phyloP scores from a whole-genome alignment of 2,797 vertebrate species.

The Etheostoma nigrum region DNA sequence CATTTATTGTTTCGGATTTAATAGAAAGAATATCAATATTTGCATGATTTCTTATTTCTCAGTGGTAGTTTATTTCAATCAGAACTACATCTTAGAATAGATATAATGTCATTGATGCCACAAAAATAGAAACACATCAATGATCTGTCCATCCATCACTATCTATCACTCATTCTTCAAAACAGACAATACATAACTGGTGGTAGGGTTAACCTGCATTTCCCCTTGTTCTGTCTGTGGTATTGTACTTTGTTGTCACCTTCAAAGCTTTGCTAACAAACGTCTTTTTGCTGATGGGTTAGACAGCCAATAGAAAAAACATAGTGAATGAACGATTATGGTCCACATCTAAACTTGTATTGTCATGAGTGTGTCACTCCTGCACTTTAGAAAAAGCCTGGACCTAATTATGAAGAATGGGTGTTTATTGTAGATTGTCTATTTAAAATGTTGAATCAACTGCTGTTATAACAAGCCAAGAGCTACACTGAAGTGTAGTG shows the following conservation, averaged over 20 bases:
- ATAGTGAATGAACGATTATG: conserved; percentile 28
- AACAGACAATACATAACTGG: conserved; percentile 30
- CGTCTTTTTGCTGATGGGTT: conserved; percentile 39
- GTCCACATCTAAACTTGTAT: conserved; percentile 33
- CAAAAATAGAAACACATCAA: conserved; percentile 43
- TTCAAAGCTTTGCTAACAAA: conserved; percentile 51
- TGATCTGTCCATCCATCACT: conserved; percentile 28
- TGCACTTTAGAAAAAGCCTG: conserved; percentile 75
- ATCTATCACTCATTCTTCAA: conserved; percentile 29
- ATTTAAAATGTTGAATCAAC: conserved; percentile 47
- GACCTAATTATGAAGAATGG: conserved; percentile 59
- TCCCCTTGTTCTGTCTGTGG: conserved; percentile 64
- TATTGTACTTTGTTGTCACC: conserved; percentile 72
- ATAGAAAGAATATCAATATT: conserved; percentile 32
- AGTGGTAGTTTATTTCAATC: conserved; percentile 65
- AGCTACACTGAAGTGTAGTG: conserved; percentile 37
- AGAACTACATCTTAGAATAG: conserved; percentile 55
- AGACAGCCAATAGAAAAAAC: conserved; percentile 41
- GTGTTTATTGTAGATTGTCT: conserved; percentile 54
- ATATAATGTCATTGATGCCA: conserved; percentile 38
- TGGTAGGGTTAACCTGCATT: conserved; percentile 36
- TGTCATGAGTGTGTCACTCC: conserved; percentile 59
- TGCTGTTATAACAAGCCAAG: conserved; percentile 20
- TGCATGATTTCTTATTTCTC: conserved; percentile 77
- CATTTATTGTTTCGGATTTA: conserved; percentile 58